Percentiles rank a stretch among this genome's conserved stretches.
phyloP scores from a whole-genome alignment of 2,888 invertebrate genomes.

The Eupithecia exiguata region DNA sequence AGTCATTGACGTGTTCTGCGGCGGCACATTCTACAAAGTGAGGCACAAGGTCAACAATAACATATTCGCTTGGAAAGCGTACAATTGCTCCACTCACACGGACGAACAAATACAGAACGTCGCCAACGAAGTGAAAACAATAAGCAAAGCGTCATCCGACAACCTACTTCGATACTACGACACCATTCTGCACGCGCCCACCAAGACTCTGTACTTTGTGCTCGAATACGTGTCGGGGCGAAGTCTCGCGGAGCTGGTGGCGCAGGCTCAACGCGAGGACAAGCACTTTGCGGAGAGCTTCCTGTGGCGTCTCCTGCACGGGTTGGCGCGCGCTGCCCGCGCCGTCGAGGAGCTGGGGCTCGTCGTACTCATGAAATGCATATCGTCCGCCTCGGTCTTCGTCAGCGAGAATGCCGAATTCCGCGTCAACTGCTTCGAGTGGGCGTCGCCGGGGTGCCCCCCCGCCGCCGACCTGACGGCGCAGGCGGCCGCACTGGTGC shows the following conservation, averaged over 20 bases:
- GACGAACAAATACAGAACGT: constrained; percentile 76
- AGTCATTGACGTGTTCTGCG: constrained; percentile 79
- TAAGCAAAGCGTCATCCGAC: constrained; percentile 68
- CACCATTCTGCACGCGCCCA: constrained; percentile 76
- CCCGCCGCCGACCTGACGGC: constrained; percentile 53
- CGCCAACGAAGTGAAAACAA: constrained; percentile 73
- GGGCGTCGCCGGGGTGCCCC: constrained; percentile 43
- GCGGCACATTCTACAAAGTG: constrained; percentile 81
- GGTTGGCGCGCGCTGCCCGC: constrained; percentile 68
- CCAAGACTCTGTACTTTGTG: constrained; percentile 78
- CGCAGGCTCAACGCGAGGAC: constrained; percentile 62
- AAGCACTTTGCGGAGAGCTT: constrained; percentile 70
- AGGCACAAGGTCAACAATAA: constrained; percentile 81
- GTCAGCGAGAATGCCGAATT: constrained; percentile 67
- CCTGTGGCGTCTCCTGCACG: constrained; percentile 73
- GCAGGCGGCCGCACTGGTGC: constrained; percentile 66
- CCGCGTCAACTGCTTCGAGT: constrained; percentile 73
- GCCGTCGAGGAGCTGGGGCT: constrained; percentile 60
- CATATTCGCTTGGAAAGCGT: constrained; percentile 81
- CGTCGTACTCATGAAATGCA: constrained; percentile 63
- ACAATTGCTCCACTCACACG: constrained; percentile 73
- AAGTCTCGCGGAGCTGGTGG: constrained; percentile 67
- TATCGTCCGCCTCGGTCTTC: constrained; percentile 64
- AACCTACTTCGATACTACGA: constrained; percentile 74
- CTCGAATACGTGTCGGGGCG: constrained; percentile 74